A percentile compares a stretch with the other conserved stretches of the same genome.
phyloP scores from a whole-genome alignment of 2,797 vertebrate species.

The Peromyscus eremicus region DNA sequence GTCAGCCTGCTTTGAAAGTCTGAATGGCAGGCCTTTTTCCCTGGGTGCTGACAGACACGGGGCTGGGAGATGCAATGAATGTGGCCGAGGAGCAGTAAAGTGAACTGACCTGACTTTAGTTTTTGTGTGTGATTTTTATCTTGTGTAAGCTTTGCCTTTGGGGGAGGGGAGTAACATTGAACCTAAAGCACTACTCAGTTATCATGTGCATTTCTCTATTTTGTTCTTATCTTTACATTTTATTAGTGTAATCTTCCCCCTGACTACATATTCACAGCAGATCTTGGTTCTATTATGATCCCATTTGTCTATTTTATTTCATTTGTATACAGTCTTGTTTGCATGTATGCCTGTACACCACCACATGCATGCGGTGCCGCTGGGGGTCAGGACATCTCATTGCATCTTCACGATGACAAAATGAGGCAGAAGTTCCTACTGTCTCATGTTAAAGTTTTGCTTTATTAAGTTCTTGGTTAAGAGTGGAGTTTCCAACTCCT shows the following conservation, averaged over 20 bases:
- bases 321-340: not conserved
- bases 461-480: not conserved
- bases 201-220: not conserved
- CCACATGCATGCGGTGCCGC: not conserved
- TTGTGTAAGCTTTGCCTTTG: not conserved
- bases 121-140: not conserved
- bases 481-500: not conserved
- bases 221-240: not conserved
- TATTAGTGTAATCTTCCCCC: not conserved
- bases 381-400: not conserved
- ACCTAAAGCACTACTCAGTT: not conserved
- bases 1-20: not conserved
- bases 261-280: not conserved
- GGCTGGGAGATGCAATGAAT: not conserved
- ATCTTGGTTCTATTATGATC: not conserved
- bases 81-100: not conserved
- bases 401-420: not conserved
- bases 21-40: not conserved
- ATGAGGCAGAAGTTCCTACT: not conserved
- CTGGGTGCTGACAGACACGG: not conserved
- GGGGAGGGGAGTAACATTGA: not conserved
- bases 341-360: too few relatives aligned
- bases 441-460: not conserved
- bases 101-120: not conserved
- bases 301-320: not conserved